Base-by-base conservation (phyloP, 2,888 invertebrate species). In the Drosophila yooni region DNA sequence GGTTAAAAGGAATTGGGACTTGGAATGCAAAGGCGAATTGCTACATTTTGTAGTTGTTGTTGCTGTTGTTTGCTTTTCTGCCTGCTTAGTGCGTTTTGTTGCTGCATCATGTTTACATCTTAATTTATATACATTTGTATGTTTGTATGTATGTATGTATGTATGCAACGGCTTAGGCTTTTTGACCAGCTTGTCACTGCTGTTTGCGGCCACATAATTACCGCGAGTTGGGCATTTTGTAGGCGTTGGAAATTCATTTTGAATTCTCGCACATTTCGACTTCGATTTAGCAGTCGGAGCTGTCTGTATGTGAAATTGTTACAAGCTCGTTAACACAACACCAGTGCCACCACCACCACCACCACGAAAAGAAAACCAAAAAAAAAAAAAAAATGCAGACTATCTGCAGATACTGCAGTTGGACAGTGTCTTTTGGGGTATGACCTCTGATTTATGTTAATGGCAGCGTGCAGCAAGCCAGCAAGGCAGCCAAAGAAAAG, bases 91-190 rank as follows among this genome's bases (percentile, higher is more conserved):
- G 72, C 80, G 89, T 91, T 91, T 91, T 91, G 91, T 92, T 85
- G 89, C 87, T 83, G 88, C 91, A 92, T 91, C 92, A 90, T 92
- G 92, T 92, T 92, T 92, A 92, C 92, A 92, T 92, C 92, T 92
- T 92, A 92, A 92, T 92, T 92, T 92, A 92, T 92, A 88, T 89
- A 88, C 33, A 91, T 91, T 88, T 91, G 90, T 91, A 81, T 84
- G 83, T 91, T 82, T 88, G 83, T 48, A 83, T 91, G 89, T 91
- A 81, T 58, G 8, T 21, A 81, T 88, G 82, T 81, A 72, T 58
- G 8, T 21, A 3, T 21, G 46, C 46, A 21, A 21, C 46, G 46
- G 21, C 21, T 46, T 74, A 29, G 51, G 61, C 57, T 51, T 72
- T 74, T 82, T 79, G 25, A 8, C 46, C 46, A 46, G 46, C 76